phyloP scores from a whole-genome alignment of 2,888 invertebrate species.

The Leuctra nigra region DNA sequence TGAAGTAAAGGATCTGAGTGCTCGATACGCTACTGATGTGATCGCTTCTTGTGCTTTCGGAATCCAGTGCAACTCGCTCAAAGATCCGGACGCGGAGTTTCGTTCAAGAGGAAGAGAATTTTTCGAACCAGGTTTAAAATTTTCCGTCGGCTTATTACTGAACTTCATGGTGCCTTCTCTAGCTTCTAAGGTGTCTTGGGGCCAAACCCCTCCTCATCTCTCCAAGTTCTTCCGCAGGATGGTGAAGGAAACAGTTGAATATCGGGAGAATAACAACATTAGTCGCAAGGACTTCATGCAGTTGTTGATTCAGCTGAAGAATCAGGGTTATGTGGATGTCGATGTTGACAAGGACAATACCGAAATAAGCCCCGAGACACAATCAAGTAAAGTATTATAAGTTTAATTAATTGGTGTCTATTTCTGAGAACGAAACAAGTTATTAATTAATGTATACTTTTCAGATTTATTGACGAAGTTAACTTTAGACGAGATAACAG shows the following conservation, averaged over 20 bases:
- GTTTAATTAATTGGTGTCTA: too few species aligned
- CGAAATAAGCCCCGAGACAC: too few species aligned
- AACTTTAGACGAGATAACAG: too few species aligned
- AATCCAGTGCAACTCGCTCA: conserved; percentile 36
- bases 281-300: conserved; percentile 2
- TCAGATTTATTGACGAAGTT: too few species aligned
- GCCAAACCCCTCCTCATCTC: not conserved
- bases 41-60: conserved; percentile 42
- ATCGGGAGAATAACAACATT: not conserved
- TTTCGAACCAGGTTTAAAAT: not conserved
- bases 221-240: not conserved
- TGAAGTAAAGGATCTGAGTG: not conserved
- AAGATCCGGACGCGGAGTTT: conserved; percentile 38
- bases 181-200: not conserved
- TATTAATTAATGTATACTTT: too few species aligned
- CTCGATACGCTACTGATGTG: conserved; percentile 32
- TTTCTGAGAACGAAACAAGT: too few species aligned
- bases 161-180: not conserved
- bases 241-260: not conserved
- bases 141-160: not conserved
- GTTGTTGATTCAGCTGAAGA: conserved; percentile 1
- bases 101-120: conserved; percentile 11
- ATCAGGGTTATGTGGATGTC: conserved; percentile 35
- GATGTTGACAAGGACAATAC: too few species aligned
- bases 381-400: too few species aligned